These are phyloP conservation scores for Pristionchus japonicus DNA, from an alignment of 2,888 invertebrate genomes.

Conservation along the genomic window DNA sequence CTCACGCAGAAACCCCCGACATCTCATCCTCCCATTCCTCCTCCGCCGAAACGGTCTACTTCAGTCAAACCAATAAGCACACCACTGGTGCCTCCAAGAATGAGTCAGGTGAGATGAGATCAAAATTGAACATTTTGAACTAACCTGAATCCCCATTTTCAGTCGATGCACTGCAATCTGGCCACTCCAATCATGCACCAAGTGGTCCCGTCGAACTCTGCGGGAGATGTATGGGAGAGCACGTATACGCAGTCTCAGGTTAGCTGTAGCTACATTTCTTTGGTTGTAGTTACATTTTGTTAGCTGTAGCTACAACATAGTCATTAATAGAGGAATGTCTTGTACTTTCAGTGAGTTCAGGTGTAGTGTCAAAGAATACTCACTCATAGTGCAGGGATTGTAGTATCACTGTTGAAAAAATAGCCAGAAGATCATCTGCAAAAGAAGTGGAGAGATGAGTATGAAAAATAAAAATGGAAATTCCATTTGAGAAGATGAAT, in stretches of 20 bases:
- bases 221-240: background rate
- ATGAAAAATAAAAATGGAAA: background rate
- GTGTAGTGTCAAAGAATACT: background rate
- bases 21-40: background rate
- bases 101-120: background rate
- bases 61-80: background rate
- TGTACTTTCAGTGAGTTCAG: background rate
- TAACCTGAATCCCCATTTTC: no score
- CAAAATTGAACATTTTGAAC: background rate
- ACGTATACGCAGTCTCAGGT: background rate
- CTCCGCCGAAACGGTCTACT: background rate
- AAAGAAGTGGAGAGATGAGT: background rate
- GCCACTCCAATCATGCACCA: background rate
- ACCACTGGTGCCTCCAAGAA: constrained; percentile 7
- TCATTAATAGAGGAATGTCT: background rate
- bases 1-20: background rate
- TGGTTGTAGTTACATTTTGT: no score
- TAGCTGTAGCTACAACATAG: no score
- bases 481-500: background rate
- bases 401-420: background rate
- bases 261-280: no score
- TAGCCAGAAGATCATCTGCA: background rate
- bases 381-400: background rate
- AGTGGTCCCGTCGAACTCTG: background rate
- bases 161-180: constrained; percentile 35